A percentile compares a stretch with the other conserved stretches of the same genome.
Conservation (phyloP, 2,113 vertebrate species). For the Oceanites oceanicus region DNA sequence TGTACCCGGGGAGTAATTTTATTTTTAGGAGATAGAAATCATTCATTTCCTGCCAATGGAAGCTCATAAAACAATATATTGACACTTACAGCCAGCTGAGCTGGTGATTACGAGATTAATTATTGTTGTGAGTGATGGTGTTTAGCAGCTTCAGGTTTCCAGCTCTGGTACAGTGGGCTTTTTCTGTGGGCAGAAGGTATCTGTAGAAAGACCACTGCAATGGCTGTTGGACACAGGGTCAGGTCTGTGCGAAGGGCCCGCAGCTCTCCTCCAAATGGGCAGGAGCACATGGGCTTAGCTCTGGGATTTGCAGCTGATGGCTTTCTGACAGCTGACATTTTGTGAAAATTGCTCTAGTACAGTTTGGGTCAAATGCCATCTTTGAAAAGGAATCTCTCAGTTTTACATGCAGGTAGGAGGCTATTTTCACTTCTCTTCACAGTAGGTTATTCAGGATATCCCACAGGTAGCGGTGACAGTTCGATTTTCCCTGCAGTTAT, state of each 20-base stretch:
- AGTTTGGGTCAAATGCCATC: background rate
- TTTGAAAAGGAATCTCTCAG: background rate
- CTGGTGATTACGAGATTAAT: slow-evolving; percentile 52
- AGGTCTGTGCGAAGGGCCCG: background rate
- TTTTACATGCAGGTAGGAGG: background rate
- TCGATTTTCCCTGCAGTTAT: background rate
- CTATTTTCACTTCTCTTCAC: background rate
- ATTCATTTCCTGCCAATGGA: slow-evolving; percentile 51
- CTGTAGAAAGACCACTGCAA: background rate
- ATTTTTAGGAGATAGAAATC: slow-evolving; percentile 46
- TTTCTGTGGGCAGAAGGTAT: background rate
- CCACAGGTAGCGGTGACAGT: background rate
- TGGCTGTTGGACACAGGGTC: background rate
- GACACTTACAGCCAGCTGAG: slow-evolving; percentile 34
- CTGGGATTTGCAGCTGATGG: background rate
- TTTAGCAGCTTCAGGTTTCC: background rate
- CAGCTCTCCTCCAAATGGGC: background rate
- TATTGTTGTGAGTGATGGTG: background rate
- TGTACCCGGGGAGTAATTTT: background rate
- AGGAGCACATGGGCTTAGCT: background rate
- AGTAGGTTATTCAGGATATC: background rate
- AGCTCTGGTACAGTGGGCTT: background rate
- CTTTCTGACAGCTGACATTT: background rate
- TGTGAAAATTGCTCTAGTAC: background rate
- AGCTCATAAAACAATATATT: slow-evolving; percentile 49